These are phyloP conservation scores for Pseudoips prasinana DNA, from an alignment of 2,888 invertebrate genomes.

Conservation along the genomic window DNA sequence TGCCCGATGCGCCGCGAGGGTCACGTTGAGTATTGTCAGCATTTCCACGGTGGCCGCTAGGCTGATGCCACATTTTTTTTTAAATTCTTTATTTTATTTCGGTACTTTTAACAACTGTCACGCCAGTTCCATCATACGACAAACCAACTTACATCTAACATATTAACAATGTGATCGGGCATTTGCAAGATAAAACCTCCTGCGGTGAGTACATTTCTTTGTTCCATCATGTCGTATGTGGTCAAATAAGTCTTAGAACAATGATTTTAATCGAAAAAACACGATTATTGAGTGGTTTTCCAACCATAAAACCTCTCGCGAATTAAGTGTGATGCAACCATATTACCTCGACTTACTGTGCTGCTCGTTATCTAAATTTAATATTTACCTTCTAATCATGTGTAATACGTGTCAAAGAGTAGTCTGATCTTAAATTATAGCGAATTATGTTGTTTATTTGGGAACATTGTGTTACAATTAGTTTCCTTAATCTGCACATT, in stretches of 20 bases:
- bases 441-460: conserved; percentile 48
- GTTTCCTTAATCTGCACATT: too few species aligned
- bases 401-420: conserved; percentile 52
- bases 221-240: conserved; percentile 44
- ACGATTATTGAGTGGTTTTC: conserved; percentile 45
- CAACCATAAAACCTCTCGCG: conserved; percentile 67
- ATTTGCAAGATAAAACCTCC: conserved; percentile 99
- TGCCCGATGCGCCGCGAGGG: too few species aligned
- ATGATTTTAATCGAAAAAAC: conserved; percentile 30
- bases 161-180: too few species aligned
- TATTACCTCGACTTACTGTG: conserved; percentile 55
- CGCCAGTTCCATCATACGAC: too few species aligned
- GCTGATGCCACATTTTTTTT: too few species aligned
- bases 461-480: too few species aligned
- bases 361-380: conserved; percentile 50
- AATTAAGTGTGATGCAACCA: conserved; percentile 78
- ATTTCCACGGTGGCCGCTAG: too few species aligned
- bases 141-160: too few species aligned
- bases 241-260: conserved; percentile 30
- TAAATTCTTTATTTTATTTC: too few species aligned
- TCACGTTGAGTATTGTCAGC: too few species aligned
- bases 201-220: conserved; percentile 84
- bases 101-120: too few species aligned
- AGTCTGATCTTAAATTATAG: conserved; percentile 28
- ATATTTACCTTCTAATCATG: conserved; percentile 45